Percentiles rank a stretch among this genome's conserved stretches.
These are phyloP conservation scores for Ptychodera flava DNA, from an alignment of 35 echinoderm and acorn worm genomes.

Conservation along the genomic window DNA sequence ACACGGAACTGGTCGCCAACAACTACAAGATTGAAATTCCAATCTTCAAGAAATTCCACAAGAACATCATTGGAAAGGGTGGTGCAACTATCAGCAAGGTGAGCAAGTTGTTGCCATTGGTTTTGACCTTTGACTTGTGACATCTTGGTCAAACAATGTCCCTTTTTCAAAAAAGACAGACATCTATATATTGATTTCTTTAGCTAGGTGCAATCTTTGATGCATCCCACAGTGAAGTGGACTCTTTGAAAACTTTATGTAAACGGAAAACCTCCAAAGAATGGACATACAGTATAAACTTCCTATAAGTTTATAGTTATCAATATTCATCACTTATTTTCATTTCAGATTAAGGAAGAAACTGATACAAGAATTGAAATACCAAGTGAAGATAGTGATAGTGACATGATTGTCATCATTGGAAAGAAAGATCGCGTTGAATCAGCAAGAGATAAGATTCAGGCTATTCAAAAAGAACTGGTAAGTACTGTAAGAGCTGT, in stretches of 20 bases:
- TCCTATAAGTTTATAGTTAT: too few species aligned
- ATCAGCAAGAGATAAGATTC: conserved; percentile 72
- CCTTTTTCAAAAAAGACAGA: too few species aligned
- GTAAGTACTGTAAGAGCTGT: conserved; percentile 24
- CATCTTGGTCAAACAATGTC: too few species aligned
- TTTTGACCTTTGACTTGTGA: too few species aligned
- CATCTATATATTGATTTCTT: too few species aligned
- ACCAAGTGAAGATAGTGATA: conserved; percentile 88
- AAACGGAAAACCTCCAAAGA: too few species aligned
- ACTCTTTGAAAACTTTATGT: too few species aligned
- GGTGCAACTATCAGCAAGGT: conserved; percentile 90
- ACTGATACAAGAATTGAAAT: conserved; percentile 96
- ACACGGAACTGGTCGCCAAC: conserved; percentile 68
- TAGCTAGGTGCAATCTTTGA: too few species aligned
- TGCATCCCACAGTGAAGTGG: too few species aligned
- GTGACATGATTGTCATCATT: conserved; percentile 77
- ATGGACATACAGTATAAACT: too few species aligned
- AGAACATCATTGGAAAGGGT: conserved; percentile 94
- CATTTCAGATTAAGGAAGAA: conserved; percentile 83
- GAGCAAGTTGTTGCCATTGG: background rate
- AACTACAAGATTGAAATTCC: conserved; percentile 69
- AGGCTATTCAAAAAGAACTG: conserved; percentile 88
- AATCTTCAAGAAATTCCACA: conserved; percentile 91
- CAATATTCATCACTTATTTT: too few species aligned
- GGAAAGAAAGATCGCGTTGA: conserved; percentile 73